phyloP scores from a whole-genome alignment of 2,113 vertebrate genomes.

The Paramormyrops kingsleyae region DNA sequence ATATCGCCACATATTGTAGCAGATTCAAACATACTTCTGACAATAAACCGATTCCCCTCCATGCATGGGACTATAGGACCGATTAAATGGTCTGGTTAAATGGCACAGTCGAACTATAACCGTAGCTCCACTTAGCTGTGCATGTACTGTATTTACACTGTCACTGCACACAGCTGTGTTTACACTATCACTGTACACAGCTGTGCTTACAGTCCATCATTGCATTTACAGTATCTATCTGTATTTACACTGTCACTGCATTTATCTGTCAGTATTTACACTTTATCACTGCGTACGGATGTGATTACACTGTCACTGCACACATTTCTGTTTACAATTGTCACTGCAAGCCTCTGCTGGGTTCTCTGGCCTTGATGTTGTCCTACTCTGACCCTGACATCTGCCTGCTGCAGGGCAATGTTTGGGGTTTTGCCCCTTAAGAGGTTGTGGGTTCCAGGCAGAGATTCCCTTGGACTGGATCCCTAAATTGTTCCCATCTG shows the following conservation, averaged over 20 bases:
- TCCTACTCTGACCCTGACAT: not conserved
- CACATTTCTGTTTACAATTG: too few relatives aligned
- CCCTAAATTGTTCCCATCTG: constrained; percentile 9
- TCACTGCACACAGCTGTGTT: not conserved
- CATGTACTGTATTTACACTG: not conserved
- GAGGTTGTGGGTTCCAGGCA: not conserved
- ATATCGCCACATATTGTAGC: too few relatives aligned
- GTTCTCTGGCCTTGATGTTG: not conserved
- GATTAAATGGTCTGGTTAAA: too few relatives aligned
- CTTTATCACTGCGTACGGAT: not conserved
- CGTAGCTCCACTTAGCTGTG: too few relatives aligned
- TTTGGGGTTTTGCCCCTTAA: not conserved
- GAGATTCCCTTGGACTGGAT: not conserved
- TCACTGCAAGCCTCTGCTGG: not conserved
- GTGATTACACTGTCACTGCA: not conserved
- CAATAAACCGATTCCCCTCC: too few relatives aligned
- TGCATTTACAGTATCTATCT: not conserved
- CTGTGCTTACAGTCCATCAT: not conserved
- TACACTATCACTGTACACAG: too few relatives aligned
- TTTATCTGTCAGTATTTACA: not conserved
- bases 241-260: not conserved
- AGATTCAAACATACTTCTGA: too few relatives aligned
- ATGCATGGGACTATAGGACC: too few relatives aligned
- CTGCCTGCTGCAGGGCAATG: not conserved
- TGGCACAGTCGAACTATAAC: too few relatives aligned